Conservation (phyloP, 2,888 invertebrate species). For the Tribolium freemani region DNA sequence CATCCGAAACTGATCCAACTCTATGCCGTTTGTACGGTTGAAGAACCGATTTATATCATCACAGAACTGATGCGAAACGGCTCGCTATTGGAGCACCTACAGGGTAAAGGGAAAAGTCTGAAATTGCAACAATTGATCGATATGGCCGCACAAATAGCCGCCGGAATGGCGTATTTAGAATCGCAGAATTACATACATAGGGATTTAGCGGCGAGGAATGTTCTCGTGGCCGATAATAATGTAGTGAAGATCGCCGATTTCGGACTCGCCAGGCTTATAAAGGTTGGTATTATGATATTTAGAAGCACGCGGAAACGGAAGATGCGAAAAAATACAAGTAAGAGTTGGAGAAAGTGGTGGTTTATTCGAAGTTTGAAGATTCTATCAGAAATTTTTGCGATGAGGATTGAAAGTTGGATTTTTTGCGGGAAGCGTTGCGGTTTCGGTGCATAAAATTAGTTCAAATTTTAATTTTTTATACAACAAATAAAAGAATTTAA, state of each 20-base stretch:
- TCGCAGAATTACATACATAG: constrained; percentile 99
- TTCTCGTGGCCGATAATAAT: constrained; percentile 94
- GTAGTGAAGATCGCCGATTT: constrained; percentile 99
- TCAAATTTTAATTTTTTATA: too few species aligned
- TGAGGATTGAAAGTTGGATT: not conserved
- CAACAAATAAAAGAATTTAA: too few species aligned
- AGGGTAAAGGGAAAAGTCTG: constrained; percentile 92
- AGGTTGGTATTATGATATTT: constrained; percentile 69
- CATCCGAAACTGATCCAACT: constrained; percentile 97
- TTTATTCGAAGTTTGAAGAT: constrained; percentile 15
- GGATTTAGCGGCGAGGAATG: constrained; percentile 98
- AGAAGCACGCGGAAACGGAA: constrained; percentile 17
- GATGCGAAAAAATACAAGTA: not conserved
- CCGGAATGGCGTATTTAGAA: constrained; percentile 99
- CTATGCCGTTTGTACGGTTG: constrained; percentile 98
- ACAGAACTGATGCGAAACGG: constrained; percentile 99
- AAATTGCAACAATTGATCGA: constrained; percentile 96
- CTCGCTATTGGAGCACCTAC: constrained; percentile 93
- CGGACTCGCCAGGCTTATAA: constrained; percentile 95
- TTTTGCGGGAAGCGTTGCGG: too few species aligned
- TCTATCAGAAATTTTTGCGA: not conserved
- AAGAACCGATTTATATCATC: constrained; percentile 99
- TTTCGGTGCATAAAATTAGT: too few species aligned
- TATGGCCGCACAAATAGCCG: constrained; percentile 98
- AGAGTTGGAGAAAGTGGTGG: constrained; percentile 8